phyloP scores from a whole-genome alignment of 2,797 vertebrate species.

The Mormyrops attenuatus region DNA sequence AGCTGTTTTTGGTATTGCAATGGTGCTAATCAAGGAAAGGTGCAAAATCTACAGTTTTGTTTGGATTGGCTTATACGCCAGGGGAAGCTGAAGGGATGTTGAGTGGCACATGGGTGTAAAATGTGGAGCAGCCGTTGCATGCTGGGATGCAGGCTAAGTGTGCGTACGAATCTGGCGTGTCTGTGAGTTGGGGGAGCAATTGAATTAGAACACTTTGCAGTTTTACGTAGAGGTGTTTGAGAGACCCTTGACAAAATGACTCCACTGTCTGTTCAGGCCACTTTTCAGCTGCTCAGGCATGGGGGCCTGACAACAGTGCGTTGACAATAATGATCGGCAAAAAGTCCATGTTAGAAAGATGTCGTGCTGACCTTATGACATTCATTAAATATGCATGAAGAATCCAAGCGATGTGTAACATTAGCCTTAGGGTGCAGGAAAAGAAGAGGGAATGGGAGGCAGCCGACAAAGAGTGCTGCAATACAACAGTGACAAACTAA shows the following conservation, averaged over 20 bases:
- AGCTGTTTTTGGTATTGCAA: not conserved
- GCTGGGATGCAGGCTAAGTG: not conserved
- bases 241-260: not conserved
- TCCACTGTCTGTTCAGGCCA: not conserved
- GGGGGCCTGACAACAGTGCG: not conserved
- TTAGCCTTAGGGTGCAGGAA: slow-evolving; percentile 9
- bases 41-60: slow-evolving; percentile 14
- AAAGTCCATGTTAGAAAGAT: not conserved
- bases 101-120: not conserved
- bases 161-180: not conserved
- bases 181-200: not conserved
- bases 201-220: not conserved
- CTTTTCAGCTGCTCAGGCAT: not conserved
- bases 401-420: slow-evolving; percentile 15
- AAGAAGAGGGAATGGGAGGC: slow-evolving; percentile 20
- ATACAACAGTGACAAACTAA: not conserved
- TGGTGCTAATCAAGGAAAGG: slow-evolving; percentile 1
- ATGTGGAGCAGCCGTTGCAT: not conserved
- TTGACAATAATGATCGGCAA: not conserved
- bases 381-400: not conserved
- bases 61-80: not conserved
- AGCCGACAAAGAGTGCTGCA: not conserved
- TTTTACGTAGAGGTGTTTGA: not conserved
- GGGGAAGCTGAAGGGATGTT: not conserved
- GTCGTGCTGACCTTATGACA: not conserved